Conservation (phyloP, 2,113 vertebrate species). For the Psilopsiagon aymara region DNA sequence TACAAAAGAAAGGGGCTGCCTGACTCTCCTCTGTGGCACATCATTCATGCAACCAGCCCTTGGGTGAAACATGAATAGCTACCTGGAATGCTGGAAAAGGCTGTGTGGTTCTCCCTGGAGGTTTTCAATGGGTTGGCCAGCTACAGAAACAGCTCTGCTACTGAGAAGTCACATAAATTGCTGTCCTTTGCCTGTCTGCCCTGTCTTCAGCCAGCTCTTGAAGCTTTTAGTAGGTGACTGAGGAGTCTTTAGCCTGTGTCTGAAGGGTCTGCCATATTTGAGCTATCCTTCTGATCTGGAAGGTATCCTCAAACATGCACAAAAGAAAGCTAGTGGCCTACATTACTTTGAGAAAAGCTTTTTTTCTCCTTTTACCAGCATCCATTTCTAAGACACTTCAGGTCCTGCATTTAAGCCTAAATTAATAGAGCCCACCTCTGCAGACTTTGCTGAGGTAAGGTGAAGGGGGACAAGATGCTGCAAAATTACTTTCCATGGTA, state of each 20-base stretch:
- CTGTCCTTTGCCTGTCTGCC: neutral
- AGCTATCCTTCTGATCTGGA: neutral
- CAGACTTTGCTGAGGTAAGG: slow-evolving; percentile 50
- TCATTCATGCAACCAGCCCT: neutral
- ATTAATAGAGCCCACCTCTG: slow-evolving; percentile 64
- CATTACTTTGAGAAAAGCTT: slow-evolving; percentile 21
- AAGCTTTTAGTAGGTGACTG: neutral
- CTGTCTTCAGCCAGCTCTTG: neutral
- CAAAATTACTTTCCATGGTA: slow-evolving; percentile 67
- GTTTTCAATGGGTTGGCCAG: neutral
- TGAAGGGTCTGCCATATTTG: neutral
- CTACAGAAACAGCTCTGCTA: neutral
- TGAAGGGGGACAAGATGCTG: neutral
- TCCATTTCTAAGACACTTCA: slow-evolving; percentile 48
- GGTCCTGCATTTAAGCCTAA: slow-evolving; percentile 59
- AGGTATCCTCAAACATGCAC: neutral
- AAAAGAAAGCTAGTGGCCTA: neutral
- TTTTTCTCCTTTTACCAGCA: slow-evolving; percentile 29
- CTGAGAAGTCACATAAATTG: neutral
- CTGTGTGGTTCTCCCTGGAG: neutral
- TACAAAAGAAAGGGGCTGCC: neutral
- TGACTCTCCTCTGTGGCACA: neutral
- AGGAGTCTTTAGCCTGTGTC: neutral
- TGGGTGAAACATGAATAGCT: neutral
- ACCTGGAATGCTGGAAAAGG: neutral